Conservation (phyloP, 2,113 vertebrate genomes). For the Peromyscus californicus region DNA sequence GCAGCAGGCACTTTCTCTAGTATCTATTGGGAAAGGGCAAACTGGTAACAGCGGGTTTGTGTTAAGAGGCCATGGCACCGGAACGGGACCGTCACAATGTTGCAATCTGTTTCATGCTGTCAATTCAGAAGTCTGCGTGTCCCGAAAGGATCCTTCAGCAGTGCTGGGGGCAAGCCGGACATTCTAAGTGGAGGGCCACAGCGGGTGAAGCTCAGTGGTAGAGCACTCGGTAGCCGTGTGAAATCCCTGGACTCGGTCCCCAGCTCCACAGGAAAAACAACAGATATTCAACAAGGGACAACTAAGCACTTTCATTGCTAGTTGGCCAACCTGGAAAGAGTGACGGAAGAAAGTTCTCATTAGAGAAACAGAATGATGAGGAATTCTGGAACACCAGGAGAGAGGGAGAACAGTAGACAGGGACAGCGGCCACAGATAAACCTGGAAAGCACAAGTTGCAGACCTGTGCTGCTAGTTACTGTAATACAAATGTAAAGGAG, state of each 20-base stretch:
- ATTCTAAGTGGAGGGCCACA: neutral
- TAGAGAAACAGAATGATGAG: neutral
- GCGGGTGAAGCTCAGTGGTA: too few relatives aligned
- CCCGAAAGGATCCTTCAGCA: neutral
- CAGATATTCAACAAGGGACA: neutral
- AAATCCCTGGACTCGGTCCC: too few relatives aligned
- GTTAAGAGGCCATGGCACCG: neutral
- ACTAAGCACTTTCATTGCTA: too few relatives aligned
- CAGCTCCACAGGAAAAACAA: neutral
- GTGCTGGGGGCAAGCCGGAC: neutral
- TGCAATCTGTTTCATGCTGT: neutral
- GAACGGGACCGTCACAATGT: too few relatives aligned
- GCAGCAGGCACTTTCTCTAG: neutral
- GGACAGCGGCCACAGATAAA: neutral
- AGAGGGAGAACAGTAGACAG: neutral
- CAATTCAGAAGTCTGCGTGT: neutral
- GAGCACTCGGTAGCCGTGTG: neutral
- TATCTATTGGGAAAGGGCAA: neutral
- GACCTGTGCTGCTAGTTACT: accelerated
- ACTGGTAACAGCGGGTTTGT: neutral
- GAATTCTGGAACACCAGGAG: neutral
- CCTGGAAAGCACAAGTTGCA: too few relatives aligned
- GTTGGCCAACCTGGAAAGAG: neutral
- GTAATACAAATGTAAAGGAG: neutral
- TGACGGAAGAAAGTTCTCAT: neutral